phyloP scores from a whole-genome alignment of 2,888 invertebrate genomes.

The Camptogramma bilineatum region DNA sequence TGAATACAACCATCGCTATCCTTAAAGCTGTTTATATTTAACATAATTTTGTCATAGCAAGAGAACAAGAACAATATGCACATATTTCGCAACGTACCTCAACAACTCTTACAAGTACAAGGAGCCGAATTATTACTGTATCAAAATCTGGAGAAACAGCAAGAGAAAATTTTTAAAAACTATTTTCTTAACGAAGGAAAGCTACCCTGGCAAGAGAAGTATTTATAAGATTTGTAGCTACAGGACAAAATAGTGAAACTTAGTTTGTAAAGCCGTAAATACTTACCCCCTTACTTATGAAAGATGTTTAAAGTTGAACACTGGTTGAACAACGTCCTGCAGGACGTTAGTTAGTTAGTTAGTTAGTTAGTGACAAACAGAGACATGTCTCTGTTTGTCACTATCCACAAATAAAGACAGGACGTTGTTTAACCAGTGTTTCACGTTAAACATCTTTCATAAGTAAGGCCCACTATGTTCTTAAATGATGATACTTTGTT shows the following conservation, averaged over 20 bases:
- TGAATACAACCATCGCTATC: conserved; percentile 28
- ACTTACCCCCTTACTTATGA: no score
- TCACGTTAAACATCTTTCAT: no score
- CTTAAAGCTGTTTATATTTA: conserved; percentile 30
- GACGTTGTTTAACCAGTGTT: no score
- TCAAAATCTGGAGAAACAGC: conserved; percentile 31
- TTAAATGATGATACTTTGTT: no score
- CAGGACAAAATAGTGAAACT: conserved; percentile 22
- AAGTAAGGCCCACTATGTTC: no score
- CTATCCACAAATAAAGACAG: no score
- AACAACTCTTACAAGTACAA: conserved; percentile 29
- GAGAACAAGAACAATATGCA: conserved; percentile 29
- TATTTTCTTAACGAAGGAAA: conserved; percentile 30
- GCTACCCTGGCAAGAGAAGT: conserved; percentile 26
- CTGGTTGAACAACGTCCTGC: no score
- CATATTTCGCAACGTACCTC: conserved; percentile 29
- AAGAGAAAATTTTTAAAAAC: conserved; percentile 34
- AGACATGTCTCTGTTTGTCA: no score
- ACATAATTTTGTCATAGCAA: conserved; percentile 33
- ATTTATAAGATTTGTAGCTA: conserved; percentile 27
- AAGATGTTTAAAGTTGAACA: no score
- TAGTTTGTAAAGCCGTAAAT: no score
- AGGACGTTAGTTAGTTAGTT: no score
- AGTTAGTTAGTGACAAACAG: no score
- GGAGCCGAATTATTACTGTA: conserved; percentile 32